Evolutionary conservation across 2,888 invertebrate genomes (phyloP).

Genomic region (Acleris laterana): DNA sequence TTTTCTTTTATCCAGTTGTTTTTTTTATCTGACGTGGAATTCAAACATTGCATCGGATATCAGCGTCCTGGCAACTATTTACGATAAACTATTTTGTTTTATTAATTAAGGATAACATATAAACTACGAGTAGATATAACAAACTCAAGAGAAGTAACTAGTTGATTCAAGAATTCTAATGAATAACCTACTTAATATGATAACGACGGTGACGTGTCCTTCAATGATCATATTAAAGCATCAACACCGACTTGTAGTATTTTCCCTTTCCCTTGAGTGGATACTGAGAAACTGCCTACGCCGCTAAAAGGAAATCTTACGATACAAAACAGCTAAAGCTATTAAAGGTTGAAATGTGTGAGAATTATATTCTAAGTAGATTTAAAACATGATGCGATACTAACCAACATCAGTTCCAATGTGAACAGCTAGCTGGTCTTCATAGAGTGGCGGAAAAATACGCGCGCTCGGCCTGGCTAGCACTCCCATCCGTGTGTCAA

Average conservation of each 20-base stretch:
- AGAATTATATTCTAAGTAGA: not conserved
- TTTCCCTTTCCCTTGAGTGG: constrained; percentile 29
- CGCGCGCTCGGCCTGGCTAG: constrained; percentile 91
- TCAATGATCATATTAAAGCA: constrained; percentile 10
- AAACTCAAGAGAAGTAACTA: constrained; percentile 1
- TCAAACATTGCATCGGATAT: no score
- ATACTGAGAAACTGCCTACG: constrained; percentile 22
- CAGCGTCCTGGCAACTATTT: no score
- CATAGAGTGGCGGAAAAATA: constrained; percentile 92
- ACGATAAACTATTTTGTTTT: no score
- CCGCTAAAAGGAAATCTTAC: not conserved
- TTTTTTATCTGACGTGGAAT: no score
- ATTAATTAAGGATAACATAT: no score
- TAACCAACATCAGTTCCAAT: constrained; percentile 82
- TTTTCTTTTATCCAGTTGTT: no score
- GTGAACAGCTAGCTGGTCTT: constrained; percentile 91
- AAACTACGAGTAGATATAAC: not conserved
- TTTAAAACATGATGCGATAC: constrained; percentile 10
- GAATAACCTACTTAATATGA: constrained; percentile 28
- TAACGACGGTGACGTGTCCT: constrained; percentile 26
- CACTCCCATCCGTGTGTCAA: constrained; percentile 88
- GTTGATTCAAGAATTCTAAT: constrained; percentile 14
- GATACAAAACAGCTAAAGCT: not conserved
- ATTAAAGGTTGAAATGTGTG: no score
- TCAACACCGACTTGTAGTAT: constrained; percentile 4